Evolutionary conservation across 2,888 invertebrate species (phyloP).

Genomic region (Amiota communis): DNA sequence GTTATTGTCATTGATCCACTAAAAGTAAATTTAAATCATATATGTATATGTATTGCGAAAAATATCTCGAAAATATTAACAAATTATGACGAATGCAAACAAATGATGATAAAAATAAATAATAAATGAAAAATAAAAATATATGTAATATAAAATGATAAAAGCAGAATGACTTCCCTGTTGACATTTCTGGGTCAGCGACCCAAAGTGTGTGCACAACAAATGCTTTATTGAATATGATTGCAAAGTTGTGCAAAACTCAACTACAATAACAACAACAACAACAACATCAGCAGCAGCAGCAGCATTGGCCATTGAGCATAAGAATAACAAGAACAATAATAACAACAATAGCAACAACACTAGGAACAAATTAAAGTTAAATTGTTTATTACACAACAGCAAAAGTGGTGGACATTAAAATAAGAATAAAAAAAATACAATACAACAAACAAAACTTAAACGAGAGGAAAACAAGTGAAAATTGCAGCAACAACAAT

Average conservation of each 20-base stretch:
- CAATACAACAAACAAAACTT: background rate
- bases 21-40: no score
- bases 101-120: background rate
- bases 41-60: no score
- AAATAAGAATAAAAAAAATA: conserved; percentile 1
- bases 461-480: conserved; percentile 18
- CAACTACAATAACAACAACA: conserved; percentile 36
- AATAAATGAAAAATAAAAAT: background rate
- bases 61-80: background rate
- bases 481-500: background rate
- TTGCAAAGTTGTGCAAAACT: conserved; percentile 57
- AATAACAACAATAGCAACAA: conserved; percentile 53
- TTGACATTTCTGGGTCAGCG: conserved; percentile 72
- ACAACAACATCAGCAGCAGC: conserved; percentile 23
- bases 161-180: conserved; percentile 58
- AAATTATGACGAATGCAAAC: conserved; percentile 8
- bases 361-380: conserved; percentile 58
- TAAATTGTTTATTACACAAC: conserved; percentile 68
- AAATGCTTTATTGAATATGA: conserved; percentile 61
- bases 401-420: conserved; percentile 1
- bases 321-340: conserved; percentile 11
- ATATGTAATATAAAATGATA: background rate
- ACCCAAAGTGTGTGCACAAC: conserved; percentile 59
- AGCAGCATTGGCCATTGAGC: no score
- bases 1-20: no score